Percentiles rank a stretch among this genome's conserved stretches.
Conservation (phyloP, 2,797 vertebrate genomes). For the Acrossocheilus wenchowensis region DNA sequence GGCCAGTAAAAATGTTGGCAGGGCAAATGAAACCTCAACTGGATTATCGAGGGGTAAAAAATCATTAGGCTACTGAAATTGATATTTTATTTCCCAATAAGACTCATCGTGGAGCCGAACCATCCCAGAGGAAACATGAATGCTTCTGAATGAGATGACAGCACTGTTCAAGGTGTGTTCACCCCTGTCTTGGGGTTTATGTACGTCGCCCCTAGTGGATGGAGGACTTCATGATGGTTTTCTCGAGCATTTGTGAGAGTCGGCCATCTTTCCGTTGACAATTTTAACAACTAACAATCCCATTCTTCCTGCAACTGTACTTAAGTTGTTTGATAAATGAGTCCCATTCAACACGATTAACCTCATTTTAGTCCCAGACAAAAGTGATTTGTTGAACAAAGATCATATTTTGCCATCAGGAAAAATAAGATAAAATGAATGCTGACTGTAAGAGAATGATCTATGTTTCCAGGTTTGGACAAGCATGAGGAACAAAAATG, state of each 20-base stretch:
- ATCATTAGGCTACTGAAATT: background rate
- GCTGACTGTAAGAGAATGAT: constrained; percentile 8
- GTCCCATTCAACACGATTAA: background rate
- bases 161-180: background rate
- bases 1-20: background rate
- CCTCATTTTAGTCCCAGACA: background rate
- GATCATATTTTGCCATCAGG: constrained; percentile 16
- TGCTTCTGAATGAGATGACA: background rate
- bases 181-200: background rate
- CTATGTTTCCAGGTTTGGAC: constrained; percentile 29
- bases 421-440: constrained; percentile 12
- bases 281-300: background rate
- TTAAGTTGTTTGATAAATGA: constrained; percentile 22
- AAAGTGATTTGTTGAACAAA: background rate
- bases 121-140: background rate
- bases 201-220: constrained; percentile 32
- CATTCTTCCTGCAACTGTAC: background rate
- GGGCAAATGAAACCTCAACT: background rate
- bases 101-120: background rate
- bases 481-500: constrained; percentile 53
- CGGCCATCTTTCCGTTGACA: background rate
- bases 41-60: background rate
- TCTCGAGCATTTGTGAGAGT: background rate
- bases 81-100: background rate
- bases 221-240: constrained; percentile 25